These are phyloP conservation scores for Saguinus midas DNA, from an alignment of 2,113 vertebrate species.

Conservation along the genomic window DNA sequence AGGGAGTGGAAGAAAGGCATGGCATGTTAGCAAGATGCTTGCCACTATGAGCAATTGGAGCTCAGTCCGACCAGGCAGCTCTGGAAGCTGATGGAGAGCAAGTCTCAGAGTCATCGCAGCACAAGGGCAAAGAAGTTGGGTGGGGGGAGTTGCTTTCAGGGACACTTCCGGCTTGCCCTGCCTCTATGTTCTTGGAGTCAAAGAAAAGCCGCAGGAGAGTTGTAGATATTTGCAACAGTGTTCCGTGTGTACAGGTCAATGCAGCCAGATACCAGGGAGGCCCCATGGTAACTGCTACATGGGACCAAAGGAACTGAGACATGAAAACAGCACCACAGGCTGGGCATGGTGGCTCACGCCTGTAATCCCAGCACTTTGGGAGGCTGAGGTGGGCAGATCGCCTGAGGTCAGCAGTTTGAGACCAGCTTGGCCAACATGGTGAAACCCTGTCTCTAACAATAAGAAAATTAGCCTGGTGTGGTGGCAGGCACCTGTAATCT, in stretches of 20 bases:
- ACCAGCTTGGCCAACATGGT: no score
- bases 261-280: no score
- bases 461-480: fast-evolving
- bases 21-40: background rate
- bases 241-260: background rate
- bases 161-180: background rate
- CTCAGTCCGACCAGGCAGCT: background rate
- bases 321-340: background rate
- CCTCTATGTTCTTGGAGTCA: background rate
- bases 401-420: no score
- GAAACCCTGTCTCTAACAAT: no score
- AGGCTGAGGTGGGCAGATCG: no score
- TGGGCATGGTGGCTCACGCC: no score
- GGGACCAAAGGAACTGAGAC: background rate
- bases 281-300: background rate
- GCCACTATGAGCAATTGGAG: background rate
- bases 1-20: background rate
- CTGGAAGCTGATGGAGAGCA: background rate
- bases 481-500: no score
- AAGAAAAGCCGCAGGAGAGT: background rate
- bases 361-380: no score
- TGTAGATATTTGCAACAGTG: background rate
- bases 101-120: background rate
- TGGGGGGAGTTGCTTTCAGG: background rate
- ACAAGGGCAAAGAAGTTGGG: background rate